These are phyloP conservation scores for Triplophysa bombifrons DNA, from an alignment of 2,797 vertebrate species.

Conservation along the genomic window DNA sequence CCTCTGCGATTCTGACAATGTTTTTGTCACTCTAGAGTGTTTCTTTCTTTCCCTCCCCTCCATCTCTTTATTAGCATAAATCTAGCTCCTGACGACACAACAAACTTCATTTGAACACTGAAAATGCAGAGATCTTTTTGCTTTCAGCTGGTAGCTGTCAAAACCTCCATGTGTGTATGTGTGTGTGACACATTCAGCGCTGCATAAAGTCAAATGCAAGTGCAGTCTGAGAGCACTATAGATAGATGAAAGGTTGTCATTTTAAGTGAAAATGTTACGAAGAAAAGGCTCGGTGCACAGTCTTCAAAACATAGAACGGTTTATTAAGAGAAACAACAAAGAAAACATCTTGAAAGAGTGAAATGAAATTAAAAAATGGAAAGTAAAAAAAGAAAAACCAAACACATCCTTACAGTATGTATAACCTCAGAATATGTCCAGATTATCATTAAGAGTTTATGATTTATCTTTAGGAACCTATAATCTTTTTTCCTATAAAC, in stretches of 20 bases:
- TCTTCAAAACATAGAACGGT: conserved; percentile 68
- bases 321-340: conserved; percentile 64
- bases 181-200: conserved; percentile 57
- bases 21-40: conserved; percentile 70
- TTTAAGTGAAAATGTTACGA: conserved; percentile 69
- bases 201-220: conserved; percentile 69
- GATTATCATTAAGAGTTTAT: no score
- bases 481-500: neutral
- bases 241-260: conserved; percentile 80
- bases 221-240: conserved; percentile 73
- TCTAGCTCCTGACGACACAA: conserved; percentile 73
- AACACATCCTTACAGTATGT: neutral
- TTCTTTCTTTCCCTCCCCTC: conserved; percentile 38
- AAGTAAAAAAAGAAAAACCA: conserved; percentile 4
- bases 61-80: conserved; percentile 75
- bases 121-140: conserved; percentile 73
- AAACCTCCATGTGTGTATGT: conserved; percentile 63
- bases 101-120: conserved; percentile 76
- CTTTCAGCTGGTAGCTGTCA: conserved; percentile 81
- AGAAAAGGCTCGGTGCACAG: conserved; percentile 62
- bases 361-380: conserved; percentile 53
- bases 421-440: neutral
- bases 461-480: no score
- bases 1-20: conserved; percentile 70
- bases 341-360: conserved; percentile 59